Evolutionary conservation across 2,888 invertebrate species (phyloP).

Genomic region (Busseola fusca): DNA sequence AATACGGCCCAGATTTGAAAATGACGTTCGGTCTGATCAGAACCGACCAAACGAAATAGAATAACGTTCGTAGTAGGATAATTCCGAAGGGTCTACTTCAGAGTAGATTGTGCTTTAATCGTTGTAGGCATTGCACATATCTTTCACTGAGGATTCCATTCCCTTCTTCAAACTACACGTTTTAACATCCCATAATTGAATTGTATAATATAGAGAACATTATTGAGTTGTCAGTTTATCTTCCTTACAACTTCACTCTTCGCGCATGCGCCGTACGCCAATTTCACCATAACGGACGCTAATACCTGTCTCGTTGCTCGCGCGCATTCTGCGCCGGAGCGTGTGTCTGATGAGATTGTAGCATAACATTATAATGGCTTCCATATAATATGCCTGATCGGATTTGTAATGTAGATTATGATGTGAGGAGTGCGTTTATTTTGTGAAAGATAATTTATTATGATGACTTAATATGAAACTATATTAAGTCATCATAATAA

Average conservation of each 20-base stretch:
- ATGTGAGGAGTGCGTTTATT: constrained; percentile 4
- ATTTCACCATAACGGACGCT: constrained; percentile 62
- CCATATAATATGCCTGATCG: constrained; percentile 53
- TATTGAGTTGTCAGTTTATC: neutral
- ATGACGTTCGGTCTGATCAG: neutral
- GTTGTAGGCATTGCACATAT: neutral
- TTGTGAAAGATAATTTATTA: neutral
- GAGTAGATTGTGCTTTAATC: neutral
- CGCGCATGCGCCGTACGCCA: constrained; percentile 44
- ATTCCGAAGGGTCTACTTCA: neutral
- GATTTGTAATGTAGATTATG: constrained; percentile 30
- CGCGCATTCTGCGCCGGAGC: constrained; percentile 53
- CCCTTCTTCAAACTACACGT: neutral
- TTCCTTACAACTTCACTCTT: constrained; percentile 17
- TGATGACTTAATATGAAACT: neutral
- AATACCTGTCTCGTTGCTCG: constrained; percentile 47
- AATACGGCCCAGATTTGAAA: neutral
- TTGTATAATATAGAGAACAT: neutral
- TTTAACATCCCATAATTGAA: neutral
- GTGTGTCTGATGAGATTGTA: constrained; percentile 37
- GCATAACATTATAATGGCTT: constrained; percentile 49
- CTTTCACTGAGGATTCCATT: neutral
- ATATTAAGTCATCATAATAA: no score
- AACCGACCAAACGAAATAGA: neutral
- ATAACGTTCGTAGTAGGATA: neutral